Conservation (phyloP, 2,797 vertebrate species). For the Hypotaenidia okinawae region DNA sequence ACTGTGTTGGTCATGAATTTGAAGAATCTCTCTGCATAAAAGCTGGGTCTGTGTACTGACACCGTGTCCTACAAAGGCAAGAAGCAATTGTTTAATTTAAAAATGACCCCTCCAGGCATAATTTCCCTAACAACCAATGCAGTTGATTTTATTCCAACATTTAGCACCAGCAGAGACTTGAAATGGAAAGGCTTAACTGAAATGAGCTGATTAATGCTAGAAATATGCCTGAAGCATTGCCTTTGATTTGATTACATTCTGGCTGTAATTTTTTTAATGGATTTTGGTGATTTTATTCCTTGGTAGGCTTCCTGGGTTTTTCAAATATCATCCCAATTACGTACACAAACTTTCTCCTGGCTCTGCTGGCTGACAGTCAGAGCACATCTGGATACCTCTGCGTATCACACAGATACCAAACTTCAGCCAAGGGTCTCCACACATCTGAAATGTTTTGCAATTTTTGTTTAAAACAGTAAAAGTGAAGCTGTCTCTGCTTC, state of each 20-base stretch:
- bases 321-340: not conserved
- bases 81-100: not conserved
- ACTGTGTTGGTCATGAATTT: conserved; percentile 97
- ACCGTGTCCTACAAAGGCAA: conserved; percentile 89
- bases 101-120: not conserved
- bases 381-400: not conserved
- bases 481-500: not conserved
- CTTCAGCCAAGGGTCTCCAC: not conserved
- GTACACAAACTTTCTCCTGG: not conserved
- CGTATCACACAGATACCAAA: accelerated
- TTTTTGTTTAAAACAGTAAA: not conserved
- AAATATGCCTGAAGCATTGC: conserved; percentile 21
- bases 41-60: conserved; percentile 95
- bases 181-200: conserved; percentile 55
- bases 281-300: conserved; percentile 37
- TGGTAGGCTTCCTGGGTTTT: not conserved
- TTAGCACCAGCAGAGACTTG: not conserved
- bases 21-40: conserved; percentile 97
- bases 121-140: not conserved
- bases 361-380: not conserved
- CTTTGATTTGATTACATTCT: conserved; percentile 38
- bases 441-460: not conserved
- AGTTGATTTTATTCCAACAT: not conserved
- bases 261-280: conserved; percentile 9
- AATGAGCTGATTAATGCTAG: conserved; percentile 56